These are phyloP conservation scores for Barypeithes pellucidus DNA, from an alignment of 2,888 invertebrate species.

Conservation along the genomic window DNA sequence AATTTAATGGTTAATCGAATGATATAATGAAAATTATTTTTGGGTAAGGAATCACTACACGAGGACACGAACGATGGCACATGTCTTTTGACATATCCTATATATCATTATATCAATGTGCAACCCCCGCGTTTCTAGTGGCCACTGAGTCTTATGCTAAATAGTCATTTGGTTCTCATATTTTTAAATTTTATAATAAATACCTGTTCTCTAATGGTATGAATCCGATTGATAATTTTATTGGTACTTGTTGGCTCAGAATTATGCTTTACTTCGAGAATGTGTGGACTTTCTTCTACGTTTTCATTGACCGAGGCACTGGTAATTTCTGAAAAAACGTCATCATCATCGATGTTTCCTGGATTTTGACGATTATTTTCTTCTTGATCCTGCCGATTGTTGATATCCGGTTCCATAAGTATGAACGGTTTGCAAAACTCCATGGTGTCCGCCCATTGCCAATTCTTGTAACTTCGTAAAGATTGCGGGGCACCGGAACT, in stretches of 20 bases:
- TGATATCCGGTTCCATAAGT: background rate
- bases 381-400: background rate
- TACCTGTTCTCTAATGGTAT: background rate
- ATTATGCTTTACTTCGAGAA: background rate
- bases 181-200: too few relatives aligned
- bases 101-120: too few relatives aligned
- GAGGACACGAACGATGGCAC: too few relatives aligned
- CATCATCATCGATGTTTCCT: background rate
- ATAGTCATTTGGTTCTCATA: too few relatives aligned
- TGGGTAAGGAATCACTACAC: too few relatives aligned
- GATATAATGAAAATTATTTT: too few relatives aligned
- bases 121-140: too few relatives aligned
- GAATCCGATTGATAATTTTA: background rate
- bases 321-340: background rate
- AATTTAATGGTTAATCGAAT: too few relatives aligned
- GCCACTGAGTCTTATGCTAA: too few relatives aligned
- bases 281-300: background rate
- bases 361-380: background rate
- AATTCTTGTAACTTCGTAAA: conserved; percentile 4
- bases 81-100: too few relatives aligned
- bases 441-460: conserved; percentile 21
- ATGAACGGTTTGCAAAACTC: background rate
- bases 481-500: too few relatives aligned
- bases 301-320: background rate
- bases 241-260: background rate